Base-by-base conservation (phyloP, 2,797 vertebrate species). In the Danio choprae region DNA sequence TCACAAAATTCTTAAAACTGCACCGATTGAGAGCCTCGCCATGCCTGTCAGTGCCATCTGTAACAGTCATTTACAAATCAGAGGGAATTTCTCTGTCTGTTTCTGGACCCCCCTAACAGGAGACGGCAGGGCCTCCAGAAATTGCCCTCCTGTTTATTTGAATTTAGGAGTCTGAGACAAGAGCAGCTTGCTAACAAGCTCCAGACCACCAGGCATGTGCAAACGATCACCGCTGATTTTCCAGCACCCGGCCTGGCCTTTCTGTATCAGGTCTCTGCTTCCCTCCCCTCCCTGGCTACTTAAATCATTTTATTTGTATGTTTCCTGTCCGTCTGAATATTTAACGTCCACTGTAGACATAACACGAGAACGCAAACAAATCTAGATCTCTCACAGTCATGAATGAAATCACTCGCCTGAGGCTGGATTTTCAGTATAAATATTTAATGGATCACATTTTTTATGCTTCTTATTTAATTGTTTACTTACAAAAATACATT, bases 401-500 rank as follows among this genome's bases (percentile, higher is more conserved):
- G n/a, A 86, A 86, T 88, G 36, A 81, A 87, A 72, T 53, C 22
- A 78, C 65, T 75, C 62, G 84, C 62, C 64, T 79, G 43, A 59
- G 50, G 11, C 40, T 63, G 56, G 38, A 64, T 95, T 94, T 94
- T 96, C 97, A 98, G 98, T 98, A 98, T 98, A 98, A 97, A 94
- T 96, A 95, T 99, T 98, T 97, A 98, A 97, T 99, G 90, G 94
- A 96, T 95, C 95, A 96, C 95, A 93, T 94, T 18, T 29, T 56
- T n/a, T 81, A 18, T 51, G 58, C 44, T 59, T 73, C 40, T 29
- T 48, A 5, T 95, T 62, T 48, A 2, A 8, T 43, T 29, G 11
- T 41, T 70, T 95, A 95, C 96, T 92, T 98, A 98, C 96, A 98
- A 98, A 98, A 98, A 98, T 98, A 98, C 97, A 96, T 97, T 96